Percentiles rank a stretch among this genome's conserved stretches.
phyloP scores from a whole-genome alignment of 2,113 vertebrate genomes.

The Illadopsis cleaveri region DNA sequence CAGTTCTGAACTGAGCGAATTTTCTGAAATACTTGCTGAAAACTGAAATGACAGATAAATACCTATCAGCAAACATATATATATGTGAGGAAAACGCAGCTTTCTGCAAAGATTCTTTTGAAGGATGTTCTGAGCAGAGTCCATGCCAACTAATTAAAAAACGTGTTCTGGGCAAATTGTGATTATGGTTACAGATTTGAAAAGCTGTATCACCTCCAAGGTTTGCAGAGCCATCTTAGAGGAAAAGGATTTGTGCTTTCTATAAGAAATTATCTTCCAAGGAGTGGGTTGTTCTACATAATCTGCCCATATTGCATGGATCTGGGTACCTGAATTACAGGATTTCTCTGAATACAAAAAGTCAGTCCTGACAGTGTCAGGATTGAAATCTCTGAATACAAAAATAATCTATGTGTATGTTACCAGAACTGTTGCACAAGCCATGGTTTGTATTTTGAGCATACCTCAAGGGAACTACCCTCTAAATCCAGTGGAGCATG shows the following conservation, averaged over 20 bases:
- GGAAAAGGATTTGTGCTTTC: not conserved
- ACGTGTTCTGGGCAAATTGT: not conserved
- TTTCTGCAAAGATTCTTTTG: not conserved
- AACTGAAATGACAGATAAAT: conserved; percentile 78
- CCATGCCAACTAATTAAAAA: not conserved
- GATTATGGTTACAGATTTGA: not conserved
- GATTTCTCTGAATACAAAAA: not conserved
- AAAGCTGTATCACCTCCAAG: not conserved
- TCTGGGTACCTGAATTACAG: not conserved
- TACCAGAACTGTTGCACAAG: not conserved
- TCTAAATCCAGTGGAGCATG: not conserved
- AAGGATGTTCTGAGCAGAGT: not conserved
- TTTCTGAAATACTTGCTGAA: conserved; percentile 83
- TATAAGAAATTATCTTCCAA: not conserved
- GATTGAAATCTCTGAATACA: not conserved
- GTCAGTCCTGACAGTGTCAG: not conserved
- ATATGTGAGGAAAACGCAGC: not conserved
- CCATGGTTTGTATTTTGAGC: rapidly evolving
- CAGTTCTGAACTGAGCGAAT: conserved; percentile 80
- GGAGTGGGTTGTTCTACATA: not conserved
- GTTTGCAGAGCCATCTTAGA: not conserved
- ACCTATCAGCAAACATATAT: not conserved
- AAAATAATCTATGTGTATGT: not conserved
- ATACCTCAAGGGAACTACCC: rapidly evolving
- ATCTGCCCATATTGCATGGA: rapidly evolving